Percentiles rank a stretch among this genome's conserved stretches.
phyloP scores from a whole-genome alignment of 2,113 vertebrate genomes.

The Cisticola juncidis region DNA sequence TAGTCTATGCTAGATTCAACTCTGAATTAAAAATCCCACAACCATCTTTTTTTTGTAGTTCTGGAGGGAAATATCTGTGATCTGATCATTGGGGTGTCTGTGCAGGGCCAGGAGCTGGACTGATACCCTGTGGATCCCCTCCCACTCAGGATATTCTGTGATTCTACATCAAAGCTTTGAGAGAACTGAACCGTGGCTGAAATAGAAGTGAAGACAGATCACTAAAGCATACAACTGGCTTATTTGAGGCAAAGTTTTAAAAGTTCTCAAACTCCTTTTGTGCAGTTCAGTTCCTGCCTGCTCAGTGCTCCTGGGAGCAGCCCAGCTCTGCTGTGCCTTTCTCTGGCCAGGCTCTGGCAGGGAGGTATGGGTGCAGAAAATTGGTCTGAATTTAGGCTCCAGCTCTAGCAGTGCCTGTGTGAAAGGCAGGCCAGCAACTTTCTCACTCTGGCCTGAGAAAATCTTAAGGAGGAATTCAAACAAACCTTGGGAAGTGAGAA shows the following conservation, averaged over 20 bases:
- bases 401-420: no score
- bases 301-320: background rate
- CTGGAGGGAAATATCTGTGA: background rate
- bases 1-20: rapidly evolving
- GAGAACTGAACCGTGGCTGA: background rate
- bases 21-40: background rate
- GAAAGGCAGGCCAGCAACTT: no score
- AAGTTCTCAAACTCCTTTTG: background rate
- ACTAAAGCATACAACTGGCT: background rate
- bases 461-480: no score
- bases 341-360: background rate
- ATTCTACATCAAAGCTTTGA: background rate
- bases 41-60: background rate
- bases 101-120: background rate
- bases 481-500: no score
- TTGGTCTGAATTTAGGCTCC: no score
- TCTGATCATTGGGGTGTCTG: background rate
- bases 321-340: background rate
- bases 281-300: background rate
- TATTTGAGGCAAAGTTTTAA: background rate
- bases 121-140: background rate
- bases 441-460: no score
- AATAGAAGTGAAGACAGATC: background rate
- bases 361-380: no score
- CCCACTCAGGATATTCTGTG: background rate